These are phyloP conservation scores for Canis aureus DNA, from an alignment of 2,113 vertebrate species.

Conservation along the genomic window DNA sequence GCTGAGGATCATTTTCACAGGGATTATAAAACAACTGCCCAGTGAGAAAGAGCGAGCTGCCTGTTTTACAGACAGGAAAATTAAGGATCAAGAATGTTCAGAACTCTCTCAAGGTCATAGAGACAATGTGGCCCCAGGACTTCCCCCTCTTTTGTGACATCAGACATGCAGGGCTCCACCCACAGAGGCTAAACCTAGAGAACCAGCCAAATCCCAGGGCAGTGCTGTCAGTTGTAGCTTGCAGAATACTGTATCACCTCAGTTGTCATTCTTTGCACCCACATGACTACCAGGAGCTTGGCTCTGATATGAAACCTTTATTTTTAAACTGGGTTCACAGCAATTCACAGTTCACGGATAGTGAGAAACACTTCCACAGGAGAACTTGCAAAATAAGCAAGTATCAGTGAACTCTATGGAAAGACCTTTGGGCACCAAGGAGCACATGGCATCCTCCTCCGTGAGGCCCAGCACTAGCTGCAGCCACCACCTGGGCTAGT, in stretches of 20 bases:
- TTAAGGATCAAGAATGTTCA: neutral
- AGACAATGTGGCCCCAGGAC: neutral
- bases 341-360: conserved; percentile 45
- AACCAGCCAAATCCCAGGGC: neutral
- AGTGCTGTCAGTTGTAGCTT: neutral
- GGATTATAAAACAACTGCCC: neutral
- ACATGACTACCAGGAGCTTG: conserved; percentile 26
- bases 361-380: conserved; percentile 42
- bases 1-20: neutral
- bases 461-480: neutral
- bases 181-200: neutral
- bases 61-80: neutral
- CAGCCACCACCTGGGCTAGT: neutral
- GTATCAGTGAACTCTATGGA: neutral
- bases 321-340: conserved; percentile 66
- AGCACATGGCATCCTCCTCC: neutral
- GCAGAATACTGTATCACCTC: neutral
- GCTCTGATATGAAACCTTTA: conserved; percentile 56
- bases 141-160: neutral
- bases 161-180: neutral
- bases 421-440: neutral
- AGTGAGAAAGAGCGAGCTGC: neutral
- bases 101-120: neutral
- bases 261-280: neutral
- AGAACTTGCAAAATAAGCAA: conserved; percentile 55